These are phyloP conservation scores for Drosophila kurseongensis DNA, from an alignment of 1,140 invertebrate genomes.

Conservation along the genomic window DNA sequence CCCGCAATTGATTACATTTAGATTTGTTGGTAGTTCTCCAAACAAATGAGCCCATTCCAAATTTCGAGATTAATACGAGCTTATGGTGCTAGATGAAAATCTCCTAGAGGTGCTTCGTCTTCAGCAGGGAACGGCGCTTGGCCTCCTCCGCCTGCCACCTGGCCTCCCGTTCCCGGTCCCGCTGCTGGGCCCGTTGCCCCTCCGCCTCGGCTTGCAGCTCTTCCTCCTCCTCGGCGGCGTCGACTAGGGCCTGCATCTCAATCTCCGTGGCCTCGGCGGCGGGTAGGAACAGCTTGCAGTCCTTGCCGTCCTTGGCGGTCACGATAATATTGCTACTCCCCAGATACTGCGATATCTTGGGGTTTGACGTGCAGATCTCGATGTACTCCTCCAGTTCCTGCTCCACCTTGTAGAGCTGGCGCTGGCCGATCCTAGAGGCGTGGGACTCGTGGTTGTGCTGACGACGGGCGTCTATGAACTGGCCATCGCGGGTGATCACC, in stretches of 20 bases:
- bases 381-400: constrained; percentile 77
- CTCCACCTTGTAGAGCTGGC: constrained; percentile 68
- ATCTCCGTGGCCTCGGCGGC: constrained; percentile 71
- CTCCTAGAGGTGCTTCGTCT: constrained; percentile 36
- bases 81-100: constrained; percentile 22
- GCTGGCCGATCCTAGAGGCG: constrained; percentile 52
- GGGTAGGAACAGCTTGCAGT: constrained; percentile 71
- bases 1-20: not conserved
- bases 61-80: constrained; percentile 10
- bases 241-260: constrained; percentile 64
- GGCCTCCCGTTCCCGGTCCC: constrained; percentile 4
- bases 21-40: not conserved
- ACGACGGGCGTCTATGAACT: constrained; percentile 60
- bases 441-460: constrained; percentile 72
- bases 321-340: constrained; percentile 73
- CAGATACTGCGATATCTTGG: constrained; percentile 72
- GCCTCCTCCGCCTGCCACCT: constrained; percentile 31
- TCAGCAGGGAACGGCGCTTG: constrained; percentile 31
- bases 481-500: constrained; percentile 68
- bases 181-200: not conserved
- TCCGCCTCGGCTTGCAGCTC: constrained; percentile 33
- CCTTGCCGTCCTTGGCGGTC: constrained; percentile 74
- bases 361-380: constrained; percentile 71
- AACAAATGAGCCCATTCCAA: constrained; percentile 12
- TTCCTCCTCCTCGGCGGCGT: constrained; percentile 43